Conservation (phyloP, 2,888 invertebrate genomes). For the Agrotis exclamationis region DNA sequence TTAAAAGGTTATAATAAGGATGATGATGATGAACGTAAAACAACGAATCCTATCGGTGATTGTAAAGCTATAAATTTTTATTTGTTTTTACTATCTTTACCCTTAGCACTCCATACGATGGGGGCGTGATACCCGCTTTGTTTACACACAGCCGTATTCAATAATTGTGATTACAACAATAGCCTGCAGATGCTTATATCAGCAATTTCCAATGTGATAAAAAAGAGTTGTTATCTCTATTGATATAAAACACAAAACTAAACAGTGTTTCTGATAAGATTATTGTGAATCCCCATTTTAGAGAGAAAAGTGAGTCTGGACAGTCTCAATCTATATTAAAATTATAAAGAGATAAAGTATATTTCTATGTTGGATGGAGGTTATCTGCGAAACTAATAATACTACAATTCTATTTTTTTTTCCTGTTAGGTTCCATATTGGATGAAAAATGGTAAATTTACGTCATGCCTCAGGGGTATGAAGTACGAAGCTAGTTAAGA, state of each 20-base stretch:
- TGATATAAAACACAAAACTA: slow-evolving; percentile 13
- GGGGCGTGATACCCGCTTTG: slow-evolving; percentile 39
- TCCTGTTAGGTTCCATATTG: too few species aligned
- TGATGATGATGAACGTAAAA: neutral
- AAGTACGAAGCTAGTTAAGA: too few species aligned
- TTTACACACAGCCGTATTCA: slow-evolving; percentile 32
- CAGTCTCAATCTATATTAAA: too few species aligned
- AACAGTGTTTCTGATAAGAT: neutral
- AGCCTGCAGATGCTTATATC: slow-evolving; percentile 21
- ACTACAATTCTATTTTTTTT: too few species aligned
- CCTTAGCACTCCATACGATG: slow-evolving; percentile 32
- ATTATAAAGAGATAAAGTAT: too few species aligned
- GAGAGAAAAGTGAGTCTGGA: slow-evolving; percentile 2
- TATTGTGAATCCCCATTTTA: slow-evolving; percentile 1
- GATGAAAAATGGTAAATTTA: too few species aligned
- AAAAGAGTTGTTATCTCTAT: slow-evolving; percentile 2
- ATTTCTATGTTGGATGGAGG: too few species aligned
- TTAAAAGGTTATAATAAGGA: neutral
- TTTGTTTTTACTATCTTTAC: slow-evolving; percentile 26
- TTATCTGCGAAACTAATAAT: too few species aligned
- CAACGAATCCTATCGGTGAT: neutral
- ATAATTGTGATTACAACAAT: slow-evolving; percentile 23
- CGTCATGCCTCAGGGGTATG: too few species aligned
- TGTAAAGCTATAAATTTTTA: neutral
- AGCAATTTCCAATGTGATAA: slow-evolving; percentile 3